A percentile compares a stretch with the other conserved stretches of the same genome.
Conservation (phyloP, 2,797 vertebrate species). For the Anolis apletophallus region DNA sequence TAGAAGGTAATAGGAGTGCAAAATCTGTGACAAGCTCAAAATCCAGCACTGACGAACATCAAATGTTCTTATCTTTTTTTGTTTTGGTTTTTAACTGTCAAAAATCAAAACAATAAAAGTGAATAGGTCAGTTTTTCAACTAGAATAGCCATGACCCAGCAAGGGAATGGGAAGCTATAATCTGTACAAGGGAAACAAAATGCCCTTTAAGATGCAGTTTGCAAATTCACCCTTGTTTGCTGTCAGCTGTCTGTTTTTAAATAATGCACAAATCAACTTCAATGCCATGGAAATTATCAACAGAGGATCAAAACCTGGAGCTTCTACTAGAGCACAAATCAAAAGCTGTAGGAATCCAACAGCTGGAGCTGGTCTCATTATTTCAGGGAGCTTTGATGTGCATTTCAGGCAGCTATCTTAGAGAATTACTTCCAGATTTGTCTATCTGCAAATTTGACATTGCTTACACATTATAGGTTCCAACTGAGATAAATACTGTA, state of each 20-base stretch:
- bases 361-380: conserved; percentile 84
- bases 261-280: conserved; percentile 81
- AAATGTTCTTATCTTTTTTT: neutral
- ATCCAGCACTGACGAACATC: neutral
- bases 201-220: conserved; percentile 71
- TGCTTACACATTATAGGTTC: conserved; percentile 78
- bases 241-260: conserved; percentile 72
- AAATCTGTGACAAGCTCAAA: neutral
- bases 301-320: conserved; percentile 82
- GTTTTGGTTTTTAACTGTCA: neutral
- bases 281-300: conserved; percentile 82
- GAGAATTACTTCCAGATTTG: conserved; percentile 80
- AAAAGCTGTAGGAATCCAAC: conserved; percentile 83
- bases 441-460: conserved; percentile 80
- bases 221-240: conserved; percentile 76
- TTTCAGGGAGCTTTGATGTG: conserved; percentile 82
- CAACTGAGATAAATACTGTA: conserved; percentile 81
- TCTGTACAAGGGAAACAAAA: conserved; percentile 64
- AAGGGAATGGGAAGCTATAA: conserved; percentile 40
- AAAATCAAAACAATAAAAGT: neutral
- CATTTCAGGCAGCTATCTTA: conserved; percentile 82
- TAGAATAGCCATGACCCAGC: conserved; percentile 7
- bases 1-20: conserved; percentile 27
- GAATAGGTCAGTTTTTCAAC: conserved; percentile 29
- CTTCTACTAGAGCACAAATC: conserved; percentile 80